Evolutionary conservation across 2,113 vertebrate species (phyloP).

Genomic region (Nerophis ophidion): DNA sequence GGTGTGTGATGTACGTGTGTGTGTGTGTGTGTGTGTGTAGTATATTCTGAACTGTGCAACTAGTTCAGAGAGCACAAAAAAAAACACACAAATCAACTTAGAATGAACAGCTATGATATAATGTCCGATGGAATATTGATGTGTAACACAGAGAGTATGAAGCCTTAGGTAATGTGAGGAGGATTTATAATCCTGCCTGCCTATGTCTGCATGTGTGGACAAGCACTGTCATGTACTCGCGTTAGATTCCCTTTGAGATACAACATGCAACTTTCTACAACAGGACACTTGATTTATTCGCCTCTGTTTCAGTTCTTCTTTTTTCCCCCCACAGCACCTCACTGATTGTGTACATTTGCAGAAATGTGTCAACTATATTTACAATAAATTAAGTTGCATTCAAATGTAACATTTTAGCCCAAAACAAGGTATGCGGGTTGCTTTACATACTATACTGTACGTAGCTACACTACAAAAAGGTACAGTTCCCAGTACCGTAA

Average conservation of each 20-base stretch:
- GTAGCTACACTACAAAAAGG: no score
- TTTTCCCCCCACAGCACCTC: neutral
- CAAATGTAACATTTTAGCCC: no score
- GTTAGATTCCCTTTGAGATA: neutral
- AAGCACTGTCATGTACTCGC: slow-evolving; percentile 6
- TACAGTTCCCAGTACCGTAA: no score
- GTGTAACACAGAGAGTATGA: neutral
- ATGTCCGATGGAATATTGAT: neutral
- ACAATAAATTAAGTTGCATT: no score
- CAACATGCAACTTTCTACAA: slow-evolving; percentile 3
- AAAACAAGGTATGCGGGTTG: no score
- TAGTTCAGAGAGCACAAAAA: neutral
- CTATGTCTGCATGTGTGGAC: slow-evolving; percentile 7
- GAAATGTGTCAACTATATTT: neutral
- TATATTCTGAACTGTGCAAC: neutral
- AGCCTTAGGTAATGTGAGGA: slow-evolving; percentile 6
- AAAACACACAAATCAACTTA: slow-evolving; percentile 4
- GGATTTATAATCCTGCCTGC: neutral
- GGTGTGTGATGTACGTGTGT: no score
- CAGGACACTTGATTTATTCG: slow-evolving; percentile 8
- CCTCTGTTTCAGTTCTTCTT: neutral
- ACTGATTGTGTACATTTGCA: neutral
- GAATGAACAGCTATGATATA: slow-evolving; percentile 16
- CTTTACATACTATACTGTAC: no score
- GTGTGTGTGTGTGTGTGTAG: no score